Evolutionary conservation across 2,113 vertebrate species (phyloP).

Genomic region (Lutjanus erythropterus): DNA sequence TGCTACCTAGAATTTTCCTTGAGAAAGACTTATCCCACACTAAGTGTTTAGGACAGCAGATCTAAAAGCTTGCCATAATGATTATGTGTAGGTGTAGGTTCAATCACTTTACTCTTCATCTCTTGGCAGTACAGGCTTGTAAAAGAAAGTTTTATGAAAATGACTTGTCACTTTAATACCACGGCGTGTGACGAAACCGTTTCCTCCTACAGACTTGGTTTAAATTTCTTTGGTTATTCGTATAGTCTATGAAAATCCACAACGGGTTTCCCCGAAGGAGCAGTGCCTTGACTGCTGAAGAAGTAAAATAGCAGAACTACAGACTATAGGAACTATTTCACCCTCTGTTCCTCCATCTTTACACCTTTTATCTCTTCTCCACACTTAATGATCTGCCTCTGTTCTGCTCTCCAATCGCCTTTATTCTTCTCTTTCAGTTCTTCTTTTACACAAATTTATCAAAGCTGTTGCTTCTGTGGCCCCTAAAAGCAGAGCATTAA

Average conservation of each 20-base stretch:
- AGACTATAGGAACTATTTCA: neutral
- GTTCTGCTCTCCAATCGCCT: neutral
- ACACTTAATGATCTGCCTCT: neutral
- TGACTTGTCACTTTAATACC: neutral
- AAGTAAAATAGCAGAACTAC: neutral
- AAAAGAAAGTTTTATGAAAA: constrained; percentile 12
- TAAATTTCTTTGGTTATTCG: neutral
- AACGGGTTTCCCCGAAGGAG: neutral
- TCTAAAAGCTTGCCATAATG: constrained; percentile 9
- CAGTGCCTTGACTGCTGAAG: neutral
- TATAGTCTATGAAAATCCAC: neutral
- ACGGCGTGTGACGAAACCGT: neutral
- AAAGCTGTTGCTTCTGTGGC: neutral
- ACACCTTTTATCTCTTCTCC: neutral
- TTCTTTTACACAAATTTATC: neutral
- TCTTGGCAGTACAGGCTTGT: neutral
- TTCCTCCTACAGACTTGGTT: neutral
- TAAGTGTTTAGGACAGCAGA: constrained; percentile 11
- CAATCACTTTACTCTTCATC: constrained; percentile 7
- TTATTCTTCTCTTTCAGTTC: neutral
- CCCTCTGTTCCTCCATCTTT: neutral
- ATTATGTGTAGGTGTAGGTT: constrained; percentile 13
- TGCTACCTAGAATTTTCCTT: neutral
- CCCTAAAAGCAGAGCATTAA: neutral
- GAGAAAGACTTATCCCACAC: neutral